Percentiles rank a stretch among this genome's conserved stretches.
phyloP scores from a whole-genome alignment of 2,797 vertebrate species.

The Eleutherodactylus coqui region DNA sequence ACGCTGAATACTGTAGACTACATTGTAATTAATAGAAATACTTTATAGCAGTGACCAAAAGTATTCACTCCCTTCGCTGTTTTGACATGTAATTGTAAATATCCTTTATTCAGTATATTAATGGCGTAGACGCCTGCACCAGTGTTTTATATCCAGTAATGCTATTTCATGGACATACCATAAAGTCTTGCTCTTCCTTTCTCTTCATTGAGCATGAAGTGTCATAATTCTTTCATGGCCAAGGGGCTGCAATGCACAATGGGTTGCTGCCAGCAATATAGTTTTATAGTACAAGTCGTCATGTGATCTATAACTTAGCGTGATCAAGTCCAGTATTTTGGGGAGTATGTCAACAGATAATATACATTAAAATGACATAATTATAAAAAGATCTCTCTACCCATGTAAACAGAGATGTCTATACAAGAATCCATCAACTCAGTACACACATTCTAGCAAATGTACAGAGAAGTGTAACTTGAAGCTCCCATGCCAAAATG shows the following conservation, averaged over 20 bases:
- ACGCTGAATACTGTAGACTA: too few species aligned
- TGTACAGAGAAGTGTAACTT: too few species aligned
- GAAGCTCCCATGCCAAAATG: too few species aligned
- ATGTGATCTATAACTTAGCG: neutral
- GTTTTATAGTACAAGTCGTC: neutral
- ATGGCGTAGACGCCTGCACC: neutral
- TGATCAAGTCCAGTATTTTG: neutral
- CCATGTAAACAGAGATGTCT: neutral
- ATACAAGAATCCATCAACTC: too few species aligned
- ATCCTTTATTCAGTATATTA: neutral
- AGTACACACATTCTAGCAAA: too few species aligned
- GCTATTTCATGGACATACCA: neutral
- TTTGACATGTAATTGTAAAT: neutral
- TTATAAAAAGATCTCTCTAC: neutral
- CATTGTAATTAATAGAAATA: neutral
- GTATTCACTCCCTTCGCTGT: neutral
- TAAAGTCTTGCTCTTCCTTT: constrained; percentile 13
- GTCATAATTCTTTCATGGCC: constrained; percentile 9
- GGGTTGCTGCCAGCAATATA: neutral
- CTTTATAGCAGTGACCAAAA: neutral
- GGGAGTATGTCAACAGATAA: neutral
- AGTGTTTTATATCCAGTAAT: constrained; percentile 13
- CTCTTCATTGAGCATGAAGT: neutral
- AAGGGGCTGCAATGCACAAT: neutral
- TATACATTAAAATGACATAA: neutral